Conservation (phyloP, 2,888 invertebrate genomes). For the Tyria jacobaeae region DNA sequence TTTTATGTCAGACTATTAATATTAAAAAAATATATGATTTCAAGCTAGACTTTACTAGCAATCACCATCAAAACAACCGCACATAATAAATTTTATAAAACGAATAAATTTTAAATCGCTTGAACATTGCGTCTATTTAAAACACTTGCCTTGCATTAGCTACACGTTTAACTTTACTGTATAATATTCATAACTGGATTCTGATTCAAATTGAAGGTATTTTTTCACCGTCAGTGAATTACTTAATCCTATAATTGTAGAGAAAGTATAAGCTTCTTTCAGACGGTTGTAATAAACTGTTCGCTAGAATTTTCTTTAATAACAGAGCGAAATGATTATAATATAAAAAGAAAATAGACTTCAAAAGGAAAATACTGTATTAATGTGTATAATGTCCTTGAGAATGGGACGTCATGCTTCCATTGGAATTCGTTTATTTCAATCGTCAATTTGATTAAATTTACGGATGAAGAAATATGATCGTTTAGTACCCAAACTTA, state of each 20-base stretch:
- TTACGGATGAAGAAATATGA: too few relatives aligned
- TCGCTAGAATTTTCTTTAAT: slow-evolving; percentile 1
- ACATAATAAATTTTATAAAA: neutral
- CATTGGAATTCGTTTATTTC: neutral
- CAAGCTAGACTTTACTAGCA: too few relatives aligned
- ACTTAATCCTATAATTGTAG: slow-evolving; percentile 11
- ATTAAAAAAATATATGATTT: too few relatives aligned
- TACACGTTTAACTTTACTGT: neutral
- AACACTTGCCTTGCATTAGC: neutral
- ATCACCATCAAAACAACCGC: too few relatives aligned
- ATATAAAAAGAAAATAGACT: neutral
- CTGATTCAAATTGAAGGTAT: slow-evolving; percentile 5
- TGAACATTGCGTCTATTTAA: neutral
- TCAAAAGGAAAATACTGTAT: neutral
- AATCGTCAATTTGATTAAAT: neutral
- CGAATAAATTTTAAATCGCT: neutral
- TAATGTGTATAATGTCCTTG: neutral
- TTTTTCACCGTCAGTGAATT: slow-evolving; percentile 10
- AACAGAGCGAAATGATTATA: neutral
- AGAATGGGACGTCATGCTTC: neutral
- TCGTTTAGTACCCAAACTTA: too few relatives aligned
- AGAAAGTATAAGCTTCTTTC: slow-evolving; percentile 2
- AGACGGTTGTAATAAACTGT: slow-evolving; percentile 8
- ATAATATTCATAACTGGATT: neutral
- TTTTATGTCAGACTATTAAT: too few relatives aligned